These are phyloP conservation scores for Rhopalosiphum padi DNA, from an alignment of 1,140 invertebrate species.

Conservation along the genomic window DNA sequence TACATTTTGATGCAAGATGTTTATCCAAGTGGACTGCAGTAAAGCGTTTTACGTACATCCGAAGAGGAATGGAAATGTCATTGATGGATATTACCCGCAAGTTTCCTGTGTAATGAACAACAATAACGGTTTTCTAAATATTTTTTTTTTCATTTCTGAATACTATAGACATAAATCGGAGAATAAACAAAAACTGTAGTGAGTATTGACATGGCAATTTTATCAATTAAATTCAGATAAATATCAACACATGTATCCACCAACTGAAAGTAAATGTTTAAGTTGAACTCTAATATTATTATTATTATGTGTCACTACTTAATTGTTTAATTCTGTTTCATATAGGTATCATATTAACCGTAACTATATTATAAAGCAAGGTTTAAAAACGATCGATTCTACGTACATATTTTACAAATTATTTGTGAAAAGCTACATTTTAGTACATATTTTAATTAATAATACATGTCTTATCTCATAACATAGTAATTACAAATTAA, in stretches of 20 bases:
- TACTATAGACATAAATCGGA: not conserved
- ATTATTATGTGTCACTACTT: not conserved
- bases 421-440: too few relatives aligned
- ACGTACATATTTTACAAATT: too few relatives aligned
- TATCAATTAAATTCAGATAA: not conserved
- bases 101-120: not conserved
- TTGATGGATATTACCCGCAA: not conserved
- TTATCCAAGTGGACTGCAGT: not conserved
- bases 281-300: not conserved
- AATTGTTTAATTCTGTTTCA: too few relatives aligned
- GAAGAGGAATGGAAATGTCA: not conserved
- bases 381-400: too few relatives aligned
- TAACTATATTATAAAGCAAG: too few relatives aligned
- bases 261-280: not conserved
- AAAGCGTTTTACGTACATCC: not conserved
- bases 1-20: not conserved
- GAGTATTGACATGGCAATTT: too few relatives aligned
- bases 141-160: not conserved
- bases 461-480: too few relatives aligned
- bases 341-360: too few relatives aligned
- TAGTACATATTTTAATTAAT: too few relatives aligned
- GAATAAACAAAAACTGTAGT: not conserved
- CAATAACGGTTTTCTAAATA: not conserved
- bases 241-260: not conserved
- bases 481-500: too few relatives aligned